Conservation (phyloP, 1,140 invertebrate genomes). For the Vanessa atalanta region DNA sequence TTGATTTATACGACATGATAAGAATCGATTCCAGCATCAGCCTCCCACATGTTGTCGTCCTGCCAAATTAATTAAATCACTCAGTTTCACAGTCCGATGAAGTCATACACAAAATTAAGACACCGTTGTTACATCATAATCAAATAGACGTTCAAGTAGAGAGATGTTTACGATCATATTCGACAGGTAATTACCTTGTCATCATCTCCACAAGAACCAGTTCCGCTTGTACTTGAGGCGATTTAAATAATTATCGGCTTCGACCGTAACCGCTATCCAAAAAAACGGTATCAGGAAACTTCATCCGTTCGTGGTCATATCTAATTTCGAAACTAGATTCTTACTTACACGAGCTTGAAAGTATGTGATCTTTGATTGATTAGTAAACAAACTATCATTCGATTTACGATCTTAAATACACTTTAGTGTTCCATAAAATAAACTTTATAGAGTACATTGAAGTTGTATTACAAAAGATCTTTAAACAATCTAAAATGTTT, state of each 20-base stretch:
- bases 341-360: constrained; percentile 23
- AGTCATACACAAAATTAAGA: constrained; percentile 32
- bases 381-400: constrained; percentile 26
- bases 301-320: constrained; percentile 41
- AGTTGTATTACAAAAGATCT: background rate
- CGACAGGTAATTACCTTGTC: constrained; percentile 31
- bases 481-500: background rate
- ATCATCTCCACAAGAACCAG: constrained; percentile 26
- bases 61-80: constrained; percentile 29
- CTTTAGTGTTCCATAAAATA: constrained; percentile 19
- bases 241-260: constrained; percentile 36
- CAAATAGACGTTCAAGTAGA: constrained; percentile 27
- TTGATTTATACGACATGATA: too few relatives aligned
- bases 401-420: constrained; percentile 21
- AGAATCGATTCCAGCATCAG: background rate
- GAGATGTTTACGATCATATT: constrained; percentile 31
- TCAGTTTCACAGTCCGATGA: constrained; percentile 27
- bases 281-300: constrained; percentile 34
- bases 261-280: constrained; percentile 29
- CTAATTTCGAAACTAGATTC: constrained; percentile 39
- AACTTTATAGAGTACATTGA: constrained; percentile 15
- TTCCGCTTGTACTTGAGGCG: constrained; percentile 28
- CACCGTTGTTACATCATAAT: constrained; percentile 31
- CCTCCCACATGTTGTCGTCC: constrained; percentile 26
- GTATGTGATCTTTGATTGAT: constrained; percentile 28